phyloP scores from a whole-genome alignment of 64 coral and sea anemone species.

The Stylophora pistillata region DNA sequence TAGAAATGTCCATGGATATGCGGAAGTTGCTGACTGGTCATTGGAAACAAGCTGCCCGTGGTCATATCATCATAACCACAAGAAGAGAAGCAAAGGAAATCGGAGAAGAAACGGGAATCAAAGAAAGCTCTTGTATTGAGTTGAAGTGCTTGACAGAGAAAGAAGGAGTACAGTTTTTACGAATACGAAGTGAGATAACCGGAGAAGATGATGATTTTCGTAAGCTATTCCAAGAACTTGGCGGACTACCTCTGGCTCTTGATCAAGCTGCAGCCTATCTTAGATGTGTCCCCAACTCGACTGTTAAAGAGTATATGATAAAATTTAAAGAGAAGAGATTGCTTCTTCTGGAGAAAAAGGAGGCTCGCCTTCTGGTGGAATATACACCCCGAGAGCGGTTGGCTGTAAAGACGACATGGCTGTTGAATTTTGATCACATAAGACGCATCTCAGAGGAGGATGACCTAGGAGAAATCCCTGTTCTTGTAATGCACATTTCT shows the following conservation, averaged over 20 bases:
- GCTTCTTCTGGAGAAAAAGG: slow-evolving; percentile 26
- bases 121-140: slow-evolving; percentile 56
- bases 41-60: slow-evolving; percentile 48
- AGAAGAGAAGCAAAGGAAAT: slow-evolving; percentile 56
- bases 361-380: slow-evolving; percentile 31
- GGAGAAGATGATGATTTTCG: slow-evolving; percentile 1
- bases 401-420: slow-evolving; percentile 70
- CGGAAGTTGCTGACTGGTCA: slow-evolving; percentile 53
- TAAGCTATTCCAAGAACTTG: slow-evolving; percentile 44
- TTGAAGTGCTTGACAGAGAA: too few species aligned
- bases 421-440: slow-evolving; percentile 65
- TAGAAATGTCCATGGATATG: slow-evolving; percentile 58
- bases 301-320: too few species aligned
- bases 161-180: slow-evolving; percentile 65
- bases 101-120: slow-evolving; percentile 41
- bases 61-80: slow-evolving; percentile 68
- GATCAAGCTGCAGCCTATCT: too few species aligned
- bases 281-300: too few species aligned
- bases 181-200: slow-evolving; percentile 30
- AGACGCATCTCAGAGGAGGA: slow-evolving; percentile 15
- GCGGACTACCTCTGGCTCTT: slow-evolving; percentile 62
- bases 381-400: slow-evolving; percentile 48
- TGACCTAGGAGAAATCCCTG: slow-evolving; percentile 43
- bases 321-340: slow-evolving; percentile 63
- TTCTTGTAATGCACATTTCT: slow-evolving; percentile 62